Evolutionary conservation across 1,140 invertebrate species (phyloP).

Genomic region (Trachymyrmex cornetzi): DNA sequence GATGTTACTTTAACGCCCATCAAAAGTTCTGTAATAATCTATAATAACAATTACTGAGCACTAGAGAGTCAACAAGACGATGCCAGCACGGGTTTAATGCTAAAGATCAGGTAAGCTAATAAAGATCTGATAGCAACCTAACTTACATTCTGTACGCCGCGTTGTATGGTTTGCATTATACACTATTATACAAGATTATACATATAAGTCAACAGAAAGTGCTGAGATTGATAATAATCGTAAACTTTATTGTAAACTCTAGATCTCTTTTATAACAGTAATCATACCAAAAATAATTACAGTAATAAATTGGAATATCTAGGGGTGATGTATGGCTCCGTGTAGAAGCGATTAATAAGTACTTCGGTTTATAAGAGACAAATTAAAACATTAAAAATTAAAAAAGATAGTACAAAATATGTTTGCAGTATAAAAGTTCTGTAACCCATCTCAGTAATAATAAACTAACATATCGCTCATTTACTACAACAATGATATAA

Average conservation of each 20-base stretch:
- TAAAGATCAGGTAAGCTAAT: constrained; percentile 11
- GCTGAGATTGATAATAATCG: not conserved
- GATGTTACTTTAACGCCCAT: not conserved
- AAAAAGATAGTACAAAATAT: not conserved
- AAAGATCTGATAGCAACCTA: constrained; percentile 26
- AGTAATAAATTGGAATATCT: constrained; percentile 7
- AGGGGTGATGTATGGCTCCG: not conserved
- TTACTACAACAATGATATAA: no score
- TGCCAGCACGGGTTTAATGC: not conserved
- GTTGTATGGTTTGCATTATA: not conserved
- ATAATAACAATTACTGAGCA: constrained; percentile 40
- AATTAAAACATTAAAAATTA: not conserved
- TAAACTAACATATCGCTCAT: not conserved
- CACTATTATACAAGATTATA: not conserved
- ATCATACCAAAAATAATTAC: not conserved
- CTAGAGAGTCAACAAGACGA: not conserved
- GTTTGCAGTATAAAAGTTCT: not conserved
- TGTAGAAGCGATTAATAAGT: not conserved
- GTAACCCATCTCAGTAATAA: not conserved
- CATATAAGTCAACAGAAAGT: not conserved
- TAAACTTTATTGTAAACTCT: not conserved
- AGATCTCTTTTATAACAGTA: not conserved
- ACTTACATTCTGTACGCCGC: not conserved
- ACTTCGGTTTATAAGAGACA: not conserved
- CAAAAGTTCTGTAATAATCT: constrained; percentile 42